Base-by-base conservation (phyloP, 2,888 invertebrate genomes). In the Theretra japonica region DNA sequence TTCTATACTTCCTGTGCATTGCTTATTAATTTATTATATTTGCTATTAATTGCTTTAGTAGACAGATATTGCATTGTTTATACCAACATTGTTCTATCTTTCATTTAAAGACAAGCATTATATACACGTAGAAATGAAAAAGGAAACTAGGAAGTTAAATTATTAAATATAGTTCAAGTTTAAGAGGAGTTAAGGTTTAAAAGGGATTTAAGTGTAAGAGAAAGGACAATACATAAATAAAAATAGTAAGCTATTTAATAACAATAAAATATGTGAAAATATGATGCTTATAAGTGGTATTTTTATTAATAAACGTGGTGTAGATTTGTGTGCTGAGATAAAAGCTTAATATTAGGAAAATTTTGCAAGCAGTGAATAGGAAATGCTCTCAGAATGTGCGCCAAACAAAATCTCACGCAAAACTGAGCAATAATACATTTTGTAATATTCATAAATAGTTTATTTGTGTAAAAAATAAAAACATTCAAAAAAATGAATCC, bases 401-500 rank as follows among this genome's bases (percentile, higher is more conserved):
- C 48, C 23, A 65, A 60, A 41, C 41, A 25, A 17, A 65, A 5
- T 23, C 15, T 48, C 41, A 41, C 65, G 17, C 65, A 65, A 65
- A 48, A 65, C 48, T 65, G 65, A 65, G 65, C 17, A 65, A 65
- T 48, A 65, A 65, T 48, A 65, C 23, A 65, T 65, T 15, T 30
- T 19, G 15, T 23, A 1, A 65, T 65, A 48, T 48, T 65, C 65
- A 65, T 65, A 65, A 48, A 65, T 65, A 65, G 65, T 65, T 65
- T 65, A 65, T 65, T 65, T 65, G 65, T 65, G 65, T 65, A 65
- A 65, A 65, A 65, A 65, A 62, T 41, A 23, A 62, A 62, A 65
- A 65, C 41, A 48, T 48, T 65, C 48, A 41, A 65, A 65, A 30
- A 53, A 48, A 65, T 65, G 65, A 65, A 65, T 48, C 23, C 53